phyloP scores from a whole-genome alignment of 2,113 vertebrate genomes.

The Syrrhaptes paradoxus region DNA sequence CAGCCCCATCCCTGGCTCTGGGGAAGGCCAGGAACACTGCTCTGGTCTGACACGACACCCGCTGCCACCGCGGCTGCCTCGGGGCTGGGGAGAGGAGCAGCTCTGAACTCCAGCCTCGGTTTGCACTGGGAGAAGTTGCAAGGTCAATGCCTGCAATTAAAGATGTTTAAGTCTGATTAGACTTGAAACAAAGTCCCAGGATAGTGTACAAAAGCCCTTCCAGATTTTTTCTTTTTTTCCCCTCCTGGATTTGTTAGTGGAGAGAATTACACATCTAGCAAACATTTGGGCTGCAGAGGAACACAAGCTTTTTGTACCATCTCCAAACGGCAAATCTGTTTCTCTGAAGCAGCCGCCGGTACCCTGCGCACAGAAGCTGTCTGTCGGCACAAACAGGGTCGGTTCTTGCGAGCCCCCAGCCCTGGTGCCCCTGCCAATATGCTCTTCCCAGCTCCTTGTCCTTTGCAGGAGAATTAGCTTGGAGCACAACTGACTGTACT shows the following conservation, averaged over 20 bases:
- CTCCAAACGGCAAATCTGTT: not conserved
- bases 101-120: not conserved
- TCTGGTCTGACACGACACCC: not conserved
- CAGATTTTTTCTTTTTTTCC: accelerated
- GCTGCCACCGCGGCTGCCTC: not conserved
- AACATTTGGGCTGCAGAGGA: not conserved
- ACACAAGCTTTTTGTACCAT: not conserved
- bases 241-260: not conserved
- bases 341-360: not conserved
- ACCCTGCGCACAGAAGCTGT: not conserved
- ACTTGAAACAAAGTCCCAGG: not conserved
- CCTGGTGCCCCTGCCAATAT: accelerated
- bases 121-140: not conserved
- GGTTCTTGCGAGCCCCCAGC: not conserved
- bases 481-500: not conserved
- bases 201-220: not conserved
- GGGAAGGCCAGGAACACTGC: accelerated
- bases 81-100: not conserved
- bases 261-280: not conserved
- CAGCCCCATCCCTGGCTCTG: not conserved
- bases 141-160: not conserved
- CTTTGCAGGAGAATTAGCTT: not conserved
- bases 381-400: not conserved
- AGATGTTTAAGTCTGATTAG: not conserved
- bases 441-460: accelerated